Conservation (phyloP, 2,888 invertebrate species). For the Lysandra coridon region DNA sequence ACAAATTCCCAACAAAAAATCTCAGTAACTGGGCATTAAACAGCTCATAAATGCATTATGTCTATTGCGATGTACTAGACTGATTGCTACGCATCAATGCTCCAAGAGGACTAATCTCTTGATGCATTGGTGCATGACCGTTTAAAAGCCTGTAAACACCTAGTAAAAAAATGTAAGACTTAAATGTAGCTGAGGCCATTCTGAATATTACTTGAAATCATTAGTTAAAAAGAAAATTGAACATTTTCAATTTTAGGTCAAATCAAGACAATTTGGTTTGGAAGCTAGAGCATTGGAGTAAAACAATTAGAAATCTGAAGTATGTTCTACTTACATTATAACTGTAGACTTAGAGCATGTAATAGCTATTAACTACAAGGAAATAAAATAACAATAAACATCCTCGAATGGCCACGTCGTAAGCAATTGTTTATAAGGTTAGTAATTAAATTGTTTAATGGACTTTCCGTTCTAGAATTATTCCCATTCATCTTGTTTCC, state of each 20-base stretch:
- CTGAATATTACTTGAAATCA: not conserved
- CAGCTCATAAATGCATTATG: not conserved
- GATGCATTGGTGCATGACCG: constrained; percentile 1
- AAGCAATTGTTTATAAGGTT: constrained; percentile 22
- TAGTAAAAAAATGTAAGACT: not conserved
- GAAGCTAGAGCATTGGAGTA: not conserved
- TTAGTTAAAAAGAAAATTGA: not conserved
- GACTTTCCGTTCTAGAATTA: constrained; percentile 8
- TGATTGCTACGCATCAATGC: constrained; percentile 14
- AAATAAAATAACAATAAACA: constrained; percentile 19
- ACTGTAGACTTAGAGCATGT: not conserved
- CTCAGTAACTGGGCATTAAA: not conserved
- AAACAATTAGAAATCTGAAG: not conserved
- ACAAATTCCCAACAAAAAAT: not conserved
- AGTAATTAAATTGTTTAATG: constrained; percentile 20
- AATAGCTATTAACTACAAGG: not conserved
- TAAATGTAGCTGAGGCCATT: not conserved
- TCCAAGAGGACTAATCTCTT: constrained; percentile 20
- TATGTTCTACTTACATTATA: not conserved
- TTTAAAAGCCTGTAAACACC: constrained; percentile 16
- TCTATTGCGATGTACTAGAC: constrained; percentile 1
- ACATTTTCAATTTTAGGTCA: not conserved
- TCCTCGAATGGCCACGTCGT: constrained; percentile 12
- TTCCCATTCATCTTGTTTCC: not conserved
- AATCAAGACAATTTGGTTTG: not conserved